These are phyloP conservation scores for Pogonomyrmex californicus DNA, from an alignment of 1,140 invertebrate species.

Conservation along the genomic window DNA sequence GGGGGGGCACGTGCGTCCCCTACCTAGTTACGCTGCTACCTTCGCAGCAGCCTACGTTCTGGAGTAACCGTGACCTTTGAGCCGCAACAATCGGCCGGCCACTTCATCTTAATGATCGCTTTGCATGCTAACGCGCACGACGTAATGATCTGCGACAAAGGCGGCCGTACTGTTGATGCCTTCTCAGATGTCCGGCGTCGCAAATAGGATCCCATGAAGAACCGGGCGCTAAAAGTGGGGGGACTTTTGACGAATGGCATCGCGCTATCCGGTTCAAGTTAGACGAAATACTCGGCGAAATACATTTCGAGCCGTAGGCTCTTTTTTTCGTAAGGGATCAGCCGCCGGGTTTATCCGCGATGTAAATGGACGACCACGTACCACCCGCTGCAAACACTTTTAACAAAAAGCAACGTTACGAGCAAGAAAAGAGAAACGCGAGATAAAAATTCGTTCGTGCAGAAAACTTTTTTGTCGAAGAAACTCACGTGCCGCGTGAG, in stretches of 20 bases:
- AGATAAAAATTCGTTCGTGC: slow-evolving; percentile 3
- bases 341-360: neutral
- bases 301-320: neutral
- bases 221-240: neutral
- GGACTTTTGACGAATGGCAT: neutral
- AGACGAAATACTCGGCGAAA: neutral
- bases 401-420: neutral
- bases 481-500: neutral
- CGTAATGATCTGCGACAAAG: slow-evolving; percentile 48
- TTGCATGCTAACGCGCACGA: slow-evolving; percentile 36
- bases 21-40: slow-evolving; percentile 6
- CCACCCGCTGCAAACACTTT: neutral
- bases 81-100: slow-evolving; percentile 58
- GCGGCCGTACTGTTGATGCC: neutral
- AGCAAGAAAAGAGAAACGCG: neutral
- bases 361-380: neutral
- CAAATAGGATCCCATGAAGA: neutral
- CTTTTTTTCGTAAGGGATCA: neutral
- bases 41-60: slow-evolving; percentile 62
- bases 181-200: neutral
- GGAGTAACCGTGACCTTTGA: slow-evolving; percentile 71
- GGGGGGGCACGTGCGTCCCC: slow-evolving; percentile 12
- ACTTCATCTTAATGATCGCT: slow-evolving; percentile 47
- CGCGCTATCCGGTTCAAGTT: neutral
- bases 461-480: neutral